A percentile compares a stretch with the other conserved stretches of the same genome.
Conservation (phyloP, 2,888 invertebrate genomes). For the Lissonota sp. region DNA sequence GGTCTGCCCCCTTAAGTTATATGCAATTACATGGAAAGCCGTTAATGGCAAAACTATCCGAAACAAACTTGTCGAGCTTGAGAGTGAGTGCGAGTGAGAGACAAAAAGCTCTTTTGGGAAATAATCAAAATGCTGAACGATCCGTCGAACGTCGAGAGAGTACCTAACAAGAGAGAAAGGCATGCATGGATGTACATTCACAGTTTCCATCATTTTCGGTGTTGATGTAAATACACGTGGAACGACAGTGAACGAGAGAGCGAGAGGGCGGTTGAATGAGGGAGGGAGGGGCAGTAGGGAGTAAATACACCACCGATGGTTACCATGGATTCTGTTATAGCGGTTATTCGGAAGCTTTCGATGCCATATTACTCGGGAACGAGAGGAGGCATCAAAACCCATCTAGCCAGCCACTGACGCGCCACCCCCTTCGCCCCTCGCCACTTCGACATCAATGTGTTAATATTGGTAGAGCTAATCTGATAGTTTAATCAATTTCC, state of each 20-base stretch:
- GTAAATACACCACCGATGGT: constrained; percentile 62
- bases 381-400: constrained; percentile 25
- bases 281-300: constrained; percentile 5
- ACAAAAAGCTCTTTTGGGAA: constrained; percentile 56
- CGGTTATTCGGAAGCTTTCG: constrained; percentile 49
- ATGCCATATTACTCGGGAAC: constrained; percentile 22
- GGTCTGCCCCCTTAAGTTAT: background rate
- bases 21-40: background rate
- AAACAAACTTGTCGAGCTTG: constrained; percentile 53
- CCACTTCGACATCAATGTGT: constrained; percentile 74
- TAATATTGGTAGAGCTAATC: constrained; percentile 83
- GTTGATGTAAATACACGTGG: constrained; percentile 25
- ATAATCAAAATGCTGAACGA: constrained; percentile 68
- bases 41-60: constrained; percentile 61
- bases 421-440: constrained; percentile 22
- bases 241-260: constrained; percentile 32
- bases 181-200: constrained; percentile 4
- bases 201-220: constrained; percentile 2
- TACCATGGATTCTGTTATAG: constrained; percentile 52
- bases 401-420: constrained; percentile 59
- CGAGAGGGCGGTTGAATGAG: constrained; percentile 8
- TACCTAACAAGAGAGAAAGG: constrained; percentile 13
- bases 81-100: constrained; percentile 6
- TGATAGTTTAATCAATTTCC: constrained; percentile 84
- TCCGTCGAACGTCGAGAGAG: constrained; percentile 56